These are phyloP conservation scores for Nephrotoma guestfalica DNA, from an alignment of 2,888 invertebrate genomes.

Conservation along the genomic window DNA sequence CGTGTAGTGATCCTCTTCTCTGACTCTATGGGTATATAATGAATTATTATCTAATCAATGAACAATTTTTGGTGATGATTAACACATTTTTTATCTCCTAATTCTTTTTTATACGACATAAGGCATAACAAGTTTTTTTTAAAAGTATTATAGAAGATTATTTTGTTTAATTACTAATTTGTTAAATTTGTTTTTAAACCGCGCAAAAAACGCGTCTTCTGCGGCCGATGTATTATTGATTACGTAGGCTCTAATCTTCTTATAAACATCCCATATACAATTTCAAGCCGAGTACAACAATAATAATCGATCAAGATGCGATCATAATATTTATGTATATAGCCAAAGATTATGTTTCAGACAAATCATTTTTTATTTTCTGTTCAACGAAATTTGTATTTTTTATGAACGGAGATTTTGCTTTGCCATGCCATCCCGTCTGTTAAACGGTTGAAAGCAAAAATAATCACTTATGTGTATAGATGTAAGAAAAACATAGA, in stretches of 20 bases:
- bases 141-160: neutral
- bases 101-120: neutral
- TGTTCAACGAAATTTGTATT: neutral
- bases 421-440: neutral
- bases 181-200: neutral
- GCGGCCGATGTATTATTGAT: neutral
- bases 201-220: neutral
- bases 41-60: neutral
- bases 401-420: neutral
- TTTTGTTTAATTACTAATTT: neutral
- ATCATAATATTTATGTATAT: neutral
- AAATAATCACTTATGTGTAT: neutral
- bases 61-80: neutral
- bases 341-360: neutral
- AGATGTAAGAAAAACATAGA: neutral
- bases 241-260: neutral
- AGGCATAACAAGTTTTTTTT: neutral
- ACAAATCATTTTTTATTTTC: neutral
- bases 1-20: neutral
- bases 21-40: neutral
- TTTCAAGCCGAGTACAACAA: neutral
- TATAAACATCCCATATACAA: neutral
- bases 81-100: neutral
- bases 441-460: neutral
- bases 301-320: neutral